Evolutionary conservation across 2,888 invertebrate species (phyloP).

Genomic region (Seira musarum): DNA sequence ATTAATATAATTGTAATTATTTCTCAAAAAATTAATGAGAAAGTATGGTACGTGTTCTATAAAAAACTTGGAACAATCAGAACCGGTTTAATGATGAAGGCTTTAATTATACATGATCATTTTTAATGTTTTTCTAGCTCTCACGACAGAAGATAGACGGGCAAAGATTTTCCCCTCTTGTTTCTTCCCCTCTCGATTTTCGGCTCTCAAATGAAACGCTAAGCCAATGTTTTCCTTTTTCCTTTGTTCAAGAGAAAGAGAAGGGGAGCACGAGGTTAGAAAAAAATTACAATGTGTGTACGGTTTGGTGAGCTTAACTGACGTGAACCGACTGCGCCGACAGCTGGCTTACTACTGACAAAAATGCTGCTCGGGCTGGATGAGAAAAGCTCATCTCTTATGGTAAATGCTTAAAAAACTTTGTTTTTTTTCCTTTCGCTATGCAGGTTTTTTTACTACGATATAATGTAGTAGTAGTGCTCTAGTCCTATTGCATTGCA

Average conservation of each 20-base stretch:
- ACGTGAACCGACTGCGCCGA: conserved; percentile 54
- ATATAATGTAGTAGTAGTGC: conserved; percentile 9
- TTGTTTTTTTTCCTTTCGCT: neutral
- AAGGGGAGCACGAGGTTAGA: conserved; percentile 40
- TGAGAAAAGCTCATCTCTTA: conserved; percentile 57
- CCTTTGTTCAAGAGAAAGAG: conserved; percentile 9
- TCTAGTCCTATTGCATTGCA: conserved; percentile 12
- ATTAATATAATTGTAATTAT: too few species aligned
- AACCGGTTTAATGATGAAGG: neutral
- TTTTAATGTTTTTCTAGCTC: neutral
- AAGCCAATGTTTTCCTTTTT: neutral
- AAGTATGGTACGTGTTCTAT: too few species aligned
- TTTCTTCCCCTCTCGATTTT: conserved; percentile 1
- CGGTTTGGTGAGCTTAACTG: conserved; percentile 47
- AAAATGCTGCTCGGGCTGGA: conserved; percentile 45
- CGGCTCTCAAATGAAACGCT: neutral
- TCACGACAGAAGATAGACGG: too few species aligned
- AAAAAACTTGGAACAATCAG: too few species aligned
- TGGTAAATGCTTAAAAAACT: conserved; percentile 2
- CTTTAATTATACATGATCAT: neutral
- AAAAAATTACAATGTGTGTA: conserved; percentile 49
- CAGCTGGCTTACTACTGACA: conserved; percentile 57
- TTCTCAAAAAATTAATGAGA: too few species aligned
- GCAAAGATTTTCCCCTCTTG: neutral
- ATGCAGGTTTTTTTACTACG: neutral